Evolutionary conservation across 2,888 invertebrate species (phyloP).

Genomic region (Scaptodrosophila latifasciaeformis): DNA sequence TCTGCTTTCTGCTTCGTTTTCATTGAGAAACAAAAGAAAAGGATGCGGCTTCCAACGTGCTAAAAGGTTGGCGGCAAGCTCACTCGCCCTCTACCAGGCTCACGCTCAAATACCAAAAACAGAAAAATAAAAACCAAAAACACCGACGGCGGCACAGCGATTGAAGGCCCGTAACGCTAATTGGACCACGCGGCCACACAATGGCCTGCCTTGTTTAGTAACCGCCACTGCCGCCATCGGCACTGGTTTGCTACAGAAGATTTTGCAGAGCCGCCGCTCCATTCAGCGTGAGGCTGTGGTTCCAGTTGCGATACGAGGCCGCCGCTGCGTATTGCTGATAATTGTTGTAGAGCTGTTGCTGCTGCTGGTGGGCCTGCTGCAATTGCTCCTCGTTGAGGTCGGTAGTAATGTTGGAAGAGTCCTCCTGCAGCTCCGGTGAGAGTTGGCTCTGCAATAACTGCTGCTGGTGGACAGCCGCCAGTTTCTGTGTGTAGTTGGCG

Average conservation of each 20-base stretch:
- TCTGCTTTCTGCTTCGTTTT: neutral
- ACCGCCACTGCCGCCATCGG: neutral
- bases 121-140: too few species aligned
- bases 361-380: conserved; percentile 65
- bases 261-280: conserved; percentile 71
- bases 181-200: conserved; percentile 26
- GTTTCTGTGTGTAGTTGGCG: conserved; percentile 55
- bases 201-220: conserved; percentile 40
- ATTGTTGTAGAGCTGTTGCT: conserved; percentile 70
- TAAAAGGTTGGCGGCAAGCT: conserved; percentile 40
- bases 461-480: conserved; percentile 54
- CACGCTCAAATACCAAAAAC: conserved; percentile 7
- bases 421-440: conserved; percentile 63
- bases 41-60: conserved; percentile 58
- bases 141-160: conserved; percentile 1
- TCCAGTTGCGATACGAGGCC: conserved; percentile 69
- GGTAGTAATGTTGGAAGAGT: conserved; percentile 70
- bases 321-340: conserved; percentile 71
- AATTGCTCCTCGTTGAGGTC: conserved; percentile 71
- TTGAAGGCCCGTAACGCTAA: conserved; percentile 17
- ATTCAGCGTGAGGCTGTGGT: conserved; percentile 67
- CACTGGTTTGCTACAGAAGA: conserved; percentile 60
- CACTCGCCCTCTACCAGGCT: conserved; percentile 7
- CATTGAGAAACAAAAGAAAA: too few species aligned
- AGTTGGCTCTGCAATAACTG: conserved; percentile 61